These are phyloP conservation scores for Poliocrania exsul DNA, from an alignment of 2,797 vertebrate genomes.

Conservation along the genomic window DNA sequence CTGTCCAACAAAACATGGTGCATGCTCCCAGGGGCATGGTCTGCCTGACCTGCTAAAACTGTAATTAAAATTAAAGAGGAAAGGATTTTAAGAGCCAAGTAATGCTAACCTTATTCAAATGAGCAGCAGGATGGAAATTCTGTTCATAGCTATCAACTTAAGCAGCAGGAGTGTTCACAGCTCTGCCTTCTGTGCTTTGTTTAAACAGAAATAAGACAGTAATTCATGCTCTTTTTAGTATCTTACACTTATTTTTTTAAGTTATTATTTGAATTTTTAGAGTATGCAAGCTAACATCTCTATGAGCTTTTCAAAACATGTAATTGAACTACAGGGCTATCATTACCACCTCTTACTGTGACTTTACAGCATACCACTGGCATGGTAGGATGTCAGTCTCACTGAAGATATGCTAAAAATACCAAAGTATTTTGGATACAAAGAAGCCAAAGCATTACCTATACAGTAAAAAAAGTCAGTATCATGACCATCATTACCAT, in stretches of 20 bases:
- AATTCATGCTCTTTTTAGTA: background rate
- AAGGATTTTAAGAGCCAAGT: background rate
- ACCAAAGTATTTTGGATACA: conserved; percentile 15
- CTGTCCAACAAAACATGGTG: background rate
- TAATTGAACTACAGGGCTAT: conserved; percentile 4
- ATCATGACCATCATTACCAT: background rate
- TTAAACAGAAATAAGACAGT: background rate
- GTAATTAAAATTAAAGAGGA: background rate
- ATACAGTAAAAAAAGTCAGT: background rate
- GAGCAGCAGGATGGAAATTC: background rate
- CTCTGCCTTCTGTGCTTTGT: background rate
- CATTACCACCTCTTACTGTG: conserved; percentile 19
- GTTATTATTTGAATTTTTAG: conserved; percentile 13
- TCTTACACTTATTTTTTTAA: background rate
- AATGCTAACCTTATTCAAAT: background rate
- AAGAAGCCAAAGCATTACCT: conserved; percentile 35
- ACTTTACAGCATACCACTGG: background rate
- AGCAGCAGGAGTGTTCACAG: background rate
- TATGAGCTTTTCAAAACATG: conserved; percentile 24
- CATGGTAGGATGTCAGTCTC: background rate
- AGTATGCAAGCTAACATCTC: conserved; percentile 24
- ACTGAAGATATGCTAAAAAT: conserved; percentile 60
- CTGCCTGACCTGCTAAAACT: background rate
- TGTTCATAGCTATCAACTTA: background rate
- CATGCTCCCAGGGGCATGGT: background rate